These are phyloP conservation scores for Pteromalus puparum DNA, from an alignment of 1,140 invertebrate genomes.

Conservation along the genomic window DNA sequence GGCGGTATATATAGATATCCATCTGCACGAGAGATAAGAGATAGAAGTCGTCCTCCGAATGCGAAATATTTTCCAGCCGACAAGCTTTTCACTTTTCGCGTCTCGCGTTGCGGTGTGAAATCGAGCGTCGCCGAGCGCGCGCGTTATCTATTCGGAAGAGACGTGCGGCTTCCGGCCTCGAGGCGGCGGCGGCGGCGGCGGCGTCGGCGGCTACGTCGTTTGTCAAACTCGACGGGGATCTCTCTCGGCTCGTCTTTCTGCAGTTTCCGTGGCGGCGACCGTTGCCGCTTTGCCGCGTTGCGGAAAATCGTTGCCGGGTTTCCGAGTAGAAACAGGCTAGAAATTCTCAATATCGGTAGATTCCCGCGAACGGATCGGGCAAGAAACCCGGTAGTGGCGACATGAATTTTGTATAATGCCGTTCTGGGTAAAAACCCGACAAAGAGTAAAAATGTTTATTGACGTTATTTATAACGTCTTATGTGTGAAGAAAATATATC, in stretches of 20 bases:
- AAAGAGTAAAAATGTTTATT: too few species aligned
- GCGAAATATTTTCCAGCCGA: slow-evolving; percentile 16
- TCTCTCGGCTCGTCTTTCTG: background rate
- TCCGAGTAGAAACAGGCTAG: too few species aligned
- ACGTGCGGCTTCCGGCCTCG: background rate
- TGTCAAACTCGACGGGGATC: slow-evolving; percentile 54
- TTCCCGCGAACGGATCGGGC: too few species aligned
- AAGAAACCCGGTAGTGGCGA: too few species aligned
- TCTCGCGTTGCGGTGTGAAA: background rate
- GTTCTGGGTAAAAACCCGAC: too few species aligned
- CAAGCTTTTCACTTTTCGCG: background rate
- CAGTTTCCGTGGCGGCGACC: slow-evolving; percentile 47
- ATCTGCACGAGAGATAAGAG: background rate
- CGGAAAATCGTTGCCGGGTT: too few species aligned
- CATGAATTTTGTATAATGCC: too few species aligned
- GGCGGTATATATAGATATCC: background rate
- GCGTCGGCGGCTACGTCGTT: slow-evolving; percentile 53
- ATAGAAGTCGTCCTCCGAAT: background rate
- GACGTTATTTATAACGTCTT: too few species aligned
- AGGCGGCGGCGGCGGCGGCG: background rate
- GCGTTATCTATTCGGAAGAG: slow-evolving; percentile 20
- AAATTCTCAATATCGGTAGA: too few species aligned
- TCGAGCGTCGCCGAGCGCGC: background rate
- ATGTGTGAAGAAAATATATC: too few species aligned
- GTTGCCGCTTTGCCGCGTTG: too few species aligned